These are phyloP conservation scores for Ochotona curzoniae DNA, from an alignment of 2,113 vertebrate species.

Conservation along the genomic window DNA sequence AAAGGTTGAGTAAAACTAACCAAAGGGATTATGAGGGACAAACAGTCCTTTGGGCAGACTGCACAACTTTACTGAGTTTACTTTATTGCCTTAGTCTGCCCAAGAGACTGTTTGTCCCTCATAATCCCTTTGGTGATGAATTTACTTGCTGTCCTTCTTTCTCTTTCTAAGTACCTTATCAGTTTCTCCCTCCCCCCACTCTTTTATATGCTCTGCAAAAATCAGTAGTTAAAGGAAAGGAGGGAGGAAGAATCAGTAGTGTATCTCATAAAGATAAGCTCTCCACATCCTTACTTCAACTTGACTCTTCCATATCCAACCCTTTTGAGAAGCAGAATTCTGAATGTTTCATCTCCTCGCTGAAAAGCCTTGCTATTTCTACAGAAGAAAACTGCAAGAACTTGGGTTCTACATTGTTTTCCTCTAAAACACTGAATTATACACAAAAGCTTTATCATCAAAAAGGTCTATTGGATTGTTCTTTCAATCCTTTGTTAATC, in stretches of 20 bases:
- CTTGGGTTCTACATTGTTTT: neutral
- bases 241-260: neutral
- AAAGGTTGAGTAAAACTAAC: neutral
- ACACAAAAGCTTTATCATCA: too few species aligned
- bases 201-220: neutral
- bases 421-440: neutral
- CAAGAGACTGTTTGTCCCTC: neutral
- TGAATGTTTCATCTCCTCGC: neutral
- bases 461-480: neutral
- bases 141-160: neutral
- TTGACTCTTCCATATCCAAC: neutral
- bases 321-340: neutral
- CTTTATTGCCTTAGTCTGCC: neutral
- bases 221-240: neutral
- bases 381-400: neutral
- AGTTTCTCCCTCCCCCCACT: neutral
- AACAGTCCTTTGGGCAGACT: neutral
- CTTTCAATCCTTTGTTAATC: constrained; percentile 18
- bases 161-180: neutral
- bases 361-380: neutral
- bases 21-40: too few species aligned
- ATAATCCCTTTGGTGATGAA: neutral
- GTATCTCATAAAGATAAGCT: rapidly evolving
- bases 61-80: neutral
- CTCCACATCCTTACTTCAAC: neutral